Evolutionary conservation across 2,797 vertebrate species (phyloP).

Genomic region (Lagodon rhomboides): DNA sequence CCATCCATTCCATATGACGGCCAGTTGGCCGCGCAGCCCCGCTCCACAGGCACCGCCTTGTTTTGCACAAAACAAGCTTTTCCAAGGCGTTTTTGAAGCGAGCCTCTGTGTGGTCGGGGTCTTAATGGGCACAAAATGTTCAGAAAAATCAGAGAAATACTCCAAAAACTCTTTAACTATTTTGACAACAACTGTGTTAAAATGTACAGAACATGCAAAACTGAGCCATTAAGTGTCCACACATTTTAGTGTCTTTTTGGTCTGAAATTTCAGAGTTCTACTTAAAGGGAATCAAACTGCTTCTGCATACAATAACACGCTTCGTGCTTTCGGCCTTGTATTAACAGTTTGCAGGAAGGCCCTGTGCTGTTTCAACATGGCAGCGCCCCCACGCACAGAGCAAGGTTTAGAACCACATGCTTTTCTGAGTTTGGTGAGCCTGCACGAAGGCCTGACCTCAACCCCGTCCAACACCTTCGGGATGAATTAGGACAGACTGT

Average conservation of each 20-base stretch:
- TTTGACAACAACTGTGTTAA: background rate
- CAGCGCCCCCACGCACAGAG: background rate
- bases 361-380: background rate
- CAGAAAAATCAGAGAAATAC: background rate
- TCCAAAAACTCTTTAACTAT: background rate
- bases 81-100: no score
- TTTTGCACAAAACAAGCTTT: no score
- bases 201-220: no score
- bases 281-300: background rate
- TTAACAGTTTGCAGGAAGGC: background rate
- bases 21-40: no score
- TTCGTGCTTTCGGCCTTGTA: background rate
- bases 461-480: slow-evolving; percentile 1
- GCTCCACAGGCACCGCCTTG: no score
- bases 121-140: background rate
- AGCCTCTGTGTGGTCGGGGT: no score
- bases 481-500: slow-evolving; percentile 7
- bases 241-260: no score
- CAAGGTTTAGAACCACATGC: background rate
- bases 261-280: background rate
- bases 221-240: no score
- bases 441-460: slow-evolving; percentile 6
- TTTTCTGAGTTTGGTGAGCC: background rate
- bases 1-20: no score
- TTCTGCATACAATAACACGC: background rate